Evolutionary conservation across 2,113 vertebrate species (phyloP).

Genomic region (Etheostoma cragini): DNA sequence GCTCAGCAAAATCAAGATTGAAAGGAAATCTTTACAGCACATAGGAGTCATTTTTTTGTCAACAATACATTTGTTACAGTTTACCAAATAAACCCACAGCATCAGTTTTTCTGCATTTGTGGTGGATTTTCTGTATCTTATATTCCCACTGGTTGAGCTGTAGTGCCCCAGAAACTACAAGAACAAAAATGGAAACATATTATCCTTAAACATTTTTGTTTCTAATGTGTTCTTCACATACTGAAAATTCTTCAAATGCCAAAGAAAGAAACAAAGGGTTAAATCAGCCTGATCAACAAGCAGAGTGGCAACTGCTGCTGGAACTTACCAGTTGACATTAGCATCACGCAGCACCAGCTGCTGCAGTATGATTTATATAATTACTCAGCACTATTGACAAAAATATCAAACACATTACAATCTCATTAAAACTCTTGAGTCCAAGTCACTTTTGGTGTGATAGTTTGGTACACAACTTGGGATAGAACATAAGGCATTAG

Average conservation of each 20-base stretch:
- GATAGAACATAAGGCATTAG: constrained; percentile 15
- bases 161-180: background rate
- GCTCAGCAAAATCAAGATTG: background rate
- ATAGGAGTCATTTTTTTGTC: background rate
- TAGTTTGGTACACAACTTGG: constrained; percentile 43
- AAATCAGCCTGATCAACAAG: constrained; percentile 40
- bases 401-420: constrained; percentile 58
- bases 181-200: background rate
- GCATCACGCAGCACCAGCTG: constrained; percentile 41
- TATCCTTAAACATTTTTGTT: no score
- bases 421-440: constrained; percentile 50
- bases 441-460: constrained; percentile 30
- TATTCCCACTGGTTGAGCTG: background rate
- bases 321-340: constrained; percentile 55
- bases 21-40: background rate
- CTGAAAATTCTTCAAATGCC: constrained; percentile 11
- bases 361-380: constrained; percentile 52
- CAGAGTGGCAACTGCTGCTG: constrained; percentile 3
- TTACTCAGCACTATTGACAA: constrained; percentile 54
- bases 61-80: background rate
- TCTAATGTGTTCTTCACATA: background rate
- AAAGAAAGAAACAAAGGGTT: constrained; percentile 9
- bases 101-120: background rate
- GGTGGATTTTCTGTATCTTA: background rate
- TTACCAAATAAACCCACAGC: background rate